These are phyloP conservation scores for Sinocyclocheilus anophthalmus DNA, from an alignment of 2,113 vertebrate genomes.

Conservation along the genomic window DNA sequence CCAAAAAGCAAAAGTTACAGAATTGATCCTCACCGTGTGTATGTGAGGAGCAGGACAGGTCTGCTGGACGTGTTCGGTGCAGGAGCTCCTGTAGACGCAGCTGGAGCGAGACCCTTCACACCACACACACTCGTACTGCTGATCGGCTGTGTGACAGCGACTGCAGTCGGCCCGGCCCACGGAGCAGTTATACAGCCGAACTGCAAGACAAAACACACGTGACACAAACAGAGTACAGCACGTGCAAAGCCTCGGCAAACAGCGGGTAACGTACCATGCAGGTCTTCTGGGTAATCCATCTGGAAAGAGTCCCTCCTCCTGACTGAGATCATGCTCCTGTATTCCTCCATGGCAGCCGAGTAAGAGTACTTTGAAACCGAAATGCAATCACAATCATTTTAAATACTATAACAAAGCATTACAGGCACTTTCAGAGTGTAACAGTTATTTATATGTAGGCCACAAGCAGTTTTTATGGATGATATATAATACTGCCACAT, in stretches of 20 bases:
- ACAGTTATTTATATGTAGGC: not conserved
- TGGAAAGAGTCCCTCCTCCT: conserved; percentile 80
- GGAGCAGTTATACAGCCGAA: conserved; percentile 92
- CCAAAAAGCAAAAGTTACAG: not conserved
- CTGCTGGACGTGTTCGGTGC: conserved; percentile 78
- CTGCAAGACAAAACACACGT: conserved; percentile 66
- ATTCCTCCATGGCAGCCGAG: conserved; percentile 79
- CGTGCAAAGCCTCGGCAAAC: not conserved
- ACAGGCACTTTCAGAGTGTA: not conserved
- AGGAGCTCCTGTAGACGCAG: conserved; percentile 85
- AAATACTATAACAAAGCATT: not conserved
- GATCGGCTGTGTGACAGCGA: conserved; percentile 87
- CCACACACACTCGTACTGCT: conserved; percentile 90
- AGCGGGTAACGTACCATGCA: conserved; percentile 77
- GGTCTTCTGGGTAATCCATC: conserved; percentile 86
- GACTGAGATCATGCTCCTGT: conserved; percentile 82
- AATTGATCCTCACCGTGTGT: conserved; percentile 75
- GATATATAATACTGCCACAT: not conserved
- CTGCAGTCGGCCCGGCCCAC: conserved; percentile 93
- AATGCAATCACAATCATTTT: not conserved
- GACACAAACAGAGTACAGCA: not conserved
- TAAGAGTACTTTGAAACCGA: conserved; percentile 83
- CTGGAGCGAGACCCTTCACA: conserved; percentile 80
- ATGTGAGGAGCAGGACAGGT: conserved; percentile 92
- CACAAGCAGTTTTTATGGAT: not conserved